Evolutionary conservation across 2,888 invertebrate species (phyloP), one percentile per base, ranked within the genome.

Genomic region (Catocala nupta): DNA sequence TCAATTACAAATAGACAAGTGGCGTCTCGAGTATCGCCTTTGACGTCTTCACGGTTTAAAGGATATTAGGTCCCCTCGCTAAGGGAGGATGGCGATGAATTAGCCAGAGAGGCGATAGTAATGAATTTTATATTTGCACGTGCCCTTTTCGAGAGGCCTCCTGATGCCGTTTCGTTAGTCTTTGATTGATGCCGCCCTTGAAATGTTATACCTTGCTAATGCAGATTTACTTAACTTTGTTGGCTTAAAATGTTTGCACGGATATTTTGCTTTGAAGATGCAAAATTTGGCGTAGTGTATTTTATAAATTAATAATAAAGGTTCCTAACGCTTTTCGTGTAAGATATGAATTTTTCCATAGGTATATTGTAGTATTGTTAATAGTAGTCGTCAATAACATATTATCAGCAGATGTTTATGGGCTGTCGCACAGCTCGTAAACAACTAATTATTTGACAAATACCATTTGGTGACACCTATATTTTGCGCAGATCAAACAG

Each of bases 1-100:
- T 93, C 92, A 92, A 93, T 93, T 93, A 92, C 92, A 93, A 92
- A 93, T 90, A 93, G 90, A 93, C 91, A 90, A 93, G 92, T 90
- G 85, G 67, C 84, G 91, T 91, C 92, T 92, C 90, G 78, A 92
- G 92, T 81, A 84, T 85, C 80, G 81, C 85, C 91, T 92, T 92
- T 92, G 92, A 91, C 92, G 83, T 90, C 87, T 89, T 86, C 83
- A 87, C 89, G 88, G 86, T 83, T 88, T 86, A 85, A 88, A 86
- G 83, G 88, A 90, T 89, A 91, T 92, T 90, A 90, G 89, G 85
- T 80, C 82, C 88, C 85, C 83, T 86, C 78, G 71, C 74, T 78
- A 77, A 77, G 68, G 77, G 70, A 55, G 86, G 83, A 55, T 43
- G 59, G 43, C 55, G 82, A 81, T 76, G 75, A 89, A 88, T 87